Evolutionary conservation across 1,140 invertebrate genomes (phyloP).

Genomic region (Branchinecta lindahli): DNA sequence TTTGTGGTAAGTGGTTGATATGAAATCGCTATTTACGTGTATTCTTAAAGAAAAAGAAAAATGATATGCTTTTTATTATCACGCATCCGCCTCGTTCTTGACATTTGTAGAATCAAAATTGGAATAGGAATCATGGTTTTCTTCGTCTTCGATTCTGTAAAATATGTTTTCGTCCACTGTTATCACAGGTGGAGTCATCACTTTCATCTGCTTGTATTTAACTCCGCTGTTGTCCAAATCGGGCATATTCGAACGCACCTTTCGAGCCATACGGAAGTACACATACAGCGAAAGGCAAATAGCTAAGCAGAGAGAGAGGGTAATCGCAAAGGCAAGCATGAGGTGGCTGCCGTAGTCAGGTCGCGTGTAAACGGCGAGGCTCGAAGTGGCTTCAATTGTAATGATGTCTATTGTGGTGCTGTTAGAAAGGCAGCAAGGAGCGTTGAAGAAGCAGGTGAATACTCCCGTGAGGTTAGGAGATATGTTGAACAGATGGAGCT

Average conservation of each 20-base stretch:
- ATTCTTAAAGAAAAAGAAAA: neutral
- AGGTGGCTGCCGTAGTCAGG: neutral
- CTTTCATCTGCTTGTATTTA: neutral
- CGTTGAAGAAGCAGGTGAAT: neutral
- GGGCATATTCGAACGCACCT: neutral
- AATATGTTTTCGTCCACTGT: neutral
- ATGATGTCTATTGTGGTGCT: neutral
- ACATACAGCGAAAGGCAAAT: neutral
- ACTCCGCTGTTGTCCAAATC: neutral
- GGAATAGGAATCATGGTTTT: neutral
- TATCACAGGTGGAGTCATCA: neutral
- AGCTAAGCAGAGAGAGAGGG: neutral
- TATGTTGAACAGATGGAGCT: neutral
- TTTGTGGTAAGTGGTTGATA: no score
- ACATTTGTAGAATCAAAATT: neutral
- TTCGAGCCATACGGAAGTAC: neutral
- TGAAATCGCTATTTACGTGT: no score
- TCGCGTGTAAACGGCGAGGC: neutral
- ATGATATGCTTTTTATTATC: neutral
- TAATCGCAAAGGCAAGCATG: neutral
- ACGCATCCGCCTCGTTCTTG: neutral
- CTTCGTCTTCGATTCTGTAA: neutral
- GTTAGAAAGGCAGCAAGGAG: neutral
- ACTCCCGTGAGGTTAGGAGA: neutral
- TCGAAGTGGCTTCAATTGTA: neutral